Evolutionary conservation across 2,113 vertebrate species (phyloP).

Genomic region (Lasiurus borealis): DNA sequence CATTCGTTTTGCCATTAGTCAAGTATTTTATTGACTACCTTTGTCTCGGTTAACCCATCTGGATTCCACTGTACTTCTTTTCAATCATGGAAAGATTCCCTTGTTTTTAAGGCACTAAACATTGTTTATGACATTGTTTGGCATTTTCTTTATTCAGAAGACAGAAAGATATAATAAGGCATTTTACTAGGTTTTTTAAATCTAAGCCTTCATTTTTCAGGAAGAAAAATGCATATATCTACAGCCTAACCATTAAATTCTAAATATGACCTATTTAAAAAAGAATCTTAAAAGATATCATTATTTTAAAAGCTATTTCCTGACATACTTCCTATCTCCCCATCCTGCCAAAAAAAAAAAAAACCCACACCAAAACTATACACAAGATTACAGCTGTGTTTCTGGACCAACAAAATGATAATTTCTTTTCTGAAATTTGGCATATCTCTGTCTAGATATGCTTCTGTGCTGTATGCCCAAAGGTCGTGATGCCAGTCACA

Average conservation of each 20-base stretch:
- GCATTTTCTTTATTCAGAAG: conserved; percentile 27
- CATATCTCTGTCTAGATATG: too few species aligned
- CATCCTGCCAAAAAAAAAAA: background rate
- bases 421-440: too few species aligned
- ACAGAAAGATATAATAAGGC: background rate
- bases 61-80: background rate
- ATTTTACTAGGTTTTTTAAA: conserved; percentile 28
- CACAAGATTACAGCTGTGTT: too few species aligned
- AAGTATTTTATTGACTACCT: background rate
- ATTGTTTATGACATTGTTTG: background rate
- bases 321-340: background rate
- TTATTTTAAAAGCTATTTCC: conserved; percentile 44
- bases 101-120: background rate
- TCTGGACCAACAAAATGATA: too few species aligned
- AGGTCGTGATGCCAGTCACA: background rate
- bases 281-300: background rate
- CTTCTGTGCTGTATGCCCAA: background rate
- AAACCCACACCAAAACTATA: background rate
- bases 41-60: background rate
- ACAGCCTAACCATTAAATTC: background rate
- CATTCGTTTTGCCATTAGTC: background rate
- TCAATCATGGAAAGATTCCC: background rate
- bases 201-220: background rate
- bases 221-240: background rate
- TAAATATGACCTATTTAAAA: background rate